Evolutionary conservation across 1,140 invertebrate genomes (phyloP).

Genomic region (Zaprionus gabonicus): DNA sequence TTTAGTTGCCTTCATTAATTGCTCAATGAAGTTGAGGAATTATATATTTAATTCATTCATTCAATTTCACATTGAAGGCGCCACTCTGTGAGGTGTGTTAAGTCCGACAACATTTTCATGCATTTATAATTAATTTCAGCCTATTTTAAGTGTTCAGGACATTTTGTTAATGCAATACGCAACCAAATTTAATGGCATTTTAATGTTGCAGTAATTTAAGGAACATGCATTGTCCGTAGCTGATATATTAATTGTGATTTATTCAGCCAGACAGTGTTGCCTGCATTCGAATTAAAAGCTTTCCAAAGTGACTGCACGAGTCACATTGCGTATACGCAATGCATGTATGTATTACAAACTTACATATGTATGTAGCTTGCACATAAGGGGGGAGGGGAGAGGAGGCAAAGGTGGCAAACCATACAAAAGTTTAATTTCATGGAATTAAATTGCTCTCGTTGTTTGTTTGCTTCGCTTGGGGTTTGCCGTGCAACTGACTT

Average conservation of each 20-base stretch:
- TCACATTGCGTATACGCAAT: constrained; percentile 34
- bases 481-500: constrained; percentile 12
- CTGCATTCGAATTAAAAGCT: constrained; percentile 17
- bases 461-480: constrained; percentile 10
- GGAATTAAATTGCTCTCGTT: constrained; percentile 34
- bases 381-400: background rate
- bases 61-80: background rate
- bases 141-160: constrained; percentile 11
- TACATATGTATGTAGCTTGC: background rate
- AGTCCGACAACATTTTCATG: background rate
- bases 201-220: constrained; percentile 42
- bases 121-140: background rate
- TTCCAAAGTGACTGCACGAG: background rate
- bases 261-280: constrained; percentile 1
- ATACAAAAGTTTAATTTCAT: constrained; percentile 33
- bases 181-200: constrained; percentile 28
- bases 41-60: background rate
- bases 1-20: background rate
- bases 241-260: constrained; percentile 42
- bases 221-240: constrained; percentile 28
- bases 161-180: background rate
- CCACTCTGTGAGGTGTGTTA: background rate
- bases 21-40: background rate
- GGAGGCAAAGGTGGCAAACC: background rate
- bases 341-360: background rate